Base-by-base conservation (phyloP, 2,888 invertebrate genomes). In the Caenorhabditis sp. region DNA sequence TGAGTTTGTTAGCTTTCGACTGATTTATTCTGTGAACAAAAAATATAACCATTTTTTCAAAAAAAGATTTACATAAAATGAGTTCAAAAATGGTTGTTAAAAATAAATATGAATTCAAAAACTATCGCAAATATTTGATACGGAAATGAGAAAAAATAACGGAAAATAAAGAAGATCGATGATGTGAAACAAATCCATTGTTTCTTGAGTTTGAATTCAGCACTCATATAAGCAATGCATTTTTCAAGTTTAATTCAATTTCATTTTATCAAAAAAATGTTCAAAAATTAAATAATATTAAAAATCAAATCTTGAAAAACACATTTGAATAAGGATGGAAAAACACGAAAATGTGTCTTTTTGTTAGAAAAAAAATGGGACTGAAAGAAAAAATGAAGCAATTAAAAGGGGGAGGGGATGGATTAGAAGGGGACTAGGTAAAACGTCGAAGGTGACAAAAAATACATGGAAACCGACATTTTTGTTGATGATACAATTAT, bases 61-160 rank as follows among this genome's bases (percentile, higher is more conserved):
- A 69, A 73, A 73, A 77, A 73, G 69, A 76, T 77, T 72, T 73
- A 77, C 70, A 76, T 77, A 77, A 54, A 72, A 70, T 70, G 58
- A 67, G 67, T 68, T 64, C 69, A 71, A 76, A 43, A 31, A 31
- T 31, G 31, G 10, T 6, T 66, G 62, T 57, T 37, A 69, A 68
- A 63, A 64, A 72, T 73, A 73, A 73, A 73, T 73, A 73, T 73
- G 73, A 73, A 73, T 69, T 73, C 69, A 66, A 66, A 73, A 73
- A 69, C 73, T 73, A 69, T 75, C 74, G 66, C 63, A 74, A 66
- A 66, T 61, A 63, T 53, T 64, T 67, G 61, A 69, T 69, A 74
- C 62, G 69, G 43, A 69, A 59, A 31, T 31, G 31, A 31, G 24
- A 58, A 62, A 62, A 59, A 55, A 19, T 49, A 66, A 26, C 43